Evolutionary conservation across 1,140 invertebrate species (phyloP), one percentile per base, ranked within the genome.

Genomic region (Rhagoletis pomonella): DNA sequence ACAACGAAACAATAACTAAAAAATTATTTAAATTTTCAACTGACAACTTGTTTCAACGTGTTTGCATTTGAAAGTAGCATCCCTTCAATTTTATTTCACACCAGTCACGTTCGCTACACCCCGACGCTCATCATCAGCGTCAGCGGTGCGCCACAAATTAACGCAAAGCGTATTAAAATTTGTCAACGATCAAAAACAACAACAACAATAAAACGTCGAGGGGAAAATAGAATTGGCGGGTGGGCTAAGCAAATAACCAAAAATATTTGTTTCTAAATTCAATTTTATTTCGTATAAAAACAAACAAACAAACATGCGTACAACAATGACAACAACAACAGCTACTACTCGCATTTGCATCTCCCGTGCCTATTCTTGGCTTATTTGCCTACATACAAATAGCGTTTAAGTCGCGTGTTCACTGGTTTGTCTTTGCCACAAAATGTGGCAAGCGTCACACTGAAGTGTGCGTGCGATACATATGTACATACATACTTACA

Each of bases 171-270:
- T 42, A 81, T 81, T 81, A 55, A 81, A 81, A 81, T 81, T 81
- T 81, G 73, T 81, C 73, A 81, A 81, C 50, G 19, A 73, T n/a
- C 55, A 29, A 81, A 62, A 14, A 19, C 39, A 55, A 81, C 73
- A 29, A 81, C 73, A 81, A 58, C 73, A 55, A 81, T 17, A 81
- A 67, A 5, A 67, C 4, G 29, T 14, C 6, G 29, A n/a, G 17
- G 4, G 10, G 10, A 7, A 67, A 67, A 29, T 67, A 4, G 6
- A 39, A 81, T 19, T 29, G 7, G 73, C 4, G 73, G n/a, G 5
- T 9, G 73, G 73, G 73, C 55, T 81, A 81, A 81, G 73, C 73
- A 81, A 81, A 81, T 81, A 81, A 81, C 50, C 55, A 81, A 81
- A 29, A 55, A 81, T 47, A 81, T 81, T 81, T 81, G 73, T 55